Percentiles rank a stretch among this genome's conserved stretches.
Evolutionary conservation across 2,797 vertebrate species (phyloP).

Genomic region (Typhlichthys subterraneus): DNA sequence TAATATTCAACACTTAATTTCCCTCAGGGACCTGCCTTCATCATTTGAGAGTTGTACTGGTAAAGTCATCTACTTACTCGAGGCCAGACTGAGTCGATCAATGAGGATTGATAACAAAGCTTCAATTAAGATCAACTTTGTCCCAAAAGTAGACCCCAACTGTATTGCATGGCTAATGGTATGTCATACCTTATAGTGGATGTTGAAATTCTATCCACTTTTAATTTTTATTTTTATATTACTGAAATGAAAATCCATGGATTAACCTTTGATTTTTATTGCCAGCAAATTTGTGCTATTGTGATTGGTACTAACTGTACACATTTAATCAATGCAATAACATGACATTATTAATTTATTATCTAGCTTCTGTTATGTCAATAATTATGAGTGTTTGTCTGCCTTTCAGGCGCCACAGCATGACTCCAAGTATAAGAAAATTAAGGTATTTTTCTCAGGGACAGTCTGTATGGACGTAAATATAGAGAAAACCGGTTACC

Average conservation of each 20-base stretch:
- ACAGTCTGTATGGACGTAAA: slow-evolving; percentile 69
- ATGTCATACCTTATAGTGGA: background rate
- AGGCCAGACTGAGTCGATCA: slow-evolving; percentile 68
- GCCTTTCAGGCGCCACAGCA: slow-evolving; percentile 67
- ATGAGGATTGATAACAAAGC: slow-evolving; percentile 64
- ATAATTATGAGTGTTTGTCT: too few relatives aligned
- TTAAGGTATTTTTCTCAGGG: slow-evolving; percentile 68
- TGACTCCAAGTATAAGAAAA: slow-evolving; percentile 66
- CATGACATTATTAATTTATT: too few relatives aligned
- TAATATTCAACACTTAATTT: background rate
- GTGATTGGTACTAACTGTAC: too few relatives aligned
- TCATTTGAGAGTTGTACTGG: slow-evolving; percentile 58
- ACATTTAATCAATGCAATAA: too few relatives aligned
- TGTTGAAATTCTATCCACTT: background rate
- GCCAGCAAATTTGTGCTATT: too few relatives aligned
- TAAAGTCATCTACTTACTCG: slow-evolving; percentile 66
- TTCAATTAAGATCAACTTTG: slow-evolving; percentile 55
- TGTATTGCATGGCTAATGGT: slow-evolving; percentile 35
- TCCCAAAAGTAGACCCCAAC: slow-evolving; percentile 26
- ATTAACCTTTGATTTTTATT: too few relatives aligned
- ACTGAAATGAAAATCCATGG: too few relatives aligned
- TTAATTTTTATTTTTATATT: too few relatives aligned
- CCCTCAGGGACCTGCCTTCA: slow-evolving; percentile 61
- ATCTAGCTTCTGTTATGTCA: too few relatives aligned
- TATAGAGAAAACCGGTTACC: slow-evolving; percentile 68